Conservation (phyloP, 2,797 vertebrate species). For the Anas bahamensis region DNA sequence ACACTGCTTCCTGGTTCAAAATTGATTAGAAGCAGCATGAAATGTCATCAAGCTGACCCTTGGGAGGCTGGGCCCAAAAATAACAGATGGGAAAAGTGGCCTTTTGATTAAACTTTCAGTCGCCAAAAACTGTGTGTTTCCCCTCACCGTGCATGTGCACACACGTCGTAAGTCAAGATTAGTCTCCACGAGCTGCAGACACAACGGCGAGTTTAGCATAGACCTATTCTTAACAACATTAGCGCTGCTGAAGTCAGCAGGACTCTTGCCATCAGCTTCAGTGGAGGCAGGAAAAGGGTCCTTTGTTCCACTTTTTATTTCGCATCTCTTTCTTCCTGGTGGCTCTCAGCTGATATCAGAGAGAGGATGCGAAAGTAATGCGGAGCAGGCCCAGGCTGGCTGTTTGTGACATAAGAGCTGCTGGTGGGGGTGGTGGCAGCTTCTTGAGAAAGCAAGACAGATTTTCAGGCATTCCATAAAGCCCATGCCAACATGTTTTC, state of each 20-base stretch:
- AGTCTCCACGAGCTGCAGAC: neutral
- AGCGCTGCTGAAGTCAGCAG: constrained; percentile 32
- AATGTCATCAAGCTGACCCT: constrained; percentile 64
- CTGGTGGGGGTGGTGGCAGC: neutral
- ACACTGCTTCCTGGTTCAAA: constrained; percentile 60
- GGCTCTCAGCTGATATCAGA: neutral
- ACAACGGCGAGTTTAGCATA: neutral
- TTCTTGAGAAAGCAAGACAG: neutral
- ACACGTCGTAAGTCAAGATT: neutral
- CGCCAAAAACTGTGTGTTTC: constrained; percentile 44
- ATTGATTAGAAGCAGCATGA: constrained; percentile 73
- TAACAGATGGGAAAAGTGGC: constrained; percentile 56
- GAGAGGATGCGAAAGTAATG: neutral
- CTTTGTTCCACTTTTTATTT: constrained; percentile 50
- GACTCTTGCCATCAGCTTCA: neutral
- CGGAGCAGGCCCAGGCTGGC: constrained; percentile 11
- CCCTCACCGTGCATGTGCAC: constrained; percentile 12
- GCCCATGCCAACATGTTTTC: neutral
- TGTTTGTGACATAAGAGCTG: neutral
- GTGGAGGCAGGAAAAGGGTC: neutral
- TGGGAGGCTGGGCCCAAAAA: constrained; percentile 56
- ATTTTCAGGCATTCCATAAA: neutral
- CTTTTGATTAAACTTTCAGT: constrained; percentile 69
- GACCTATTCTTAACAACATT: constrained; percentile 15
- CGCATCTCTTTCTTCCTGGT: neutral